A percentile compares a stretch with the other conserved stretches of the same genome.
Evolutionary conservation across 2,113 vertebrate genomes (phyloP).

Genomic region (Hylia prasina): DNA sequence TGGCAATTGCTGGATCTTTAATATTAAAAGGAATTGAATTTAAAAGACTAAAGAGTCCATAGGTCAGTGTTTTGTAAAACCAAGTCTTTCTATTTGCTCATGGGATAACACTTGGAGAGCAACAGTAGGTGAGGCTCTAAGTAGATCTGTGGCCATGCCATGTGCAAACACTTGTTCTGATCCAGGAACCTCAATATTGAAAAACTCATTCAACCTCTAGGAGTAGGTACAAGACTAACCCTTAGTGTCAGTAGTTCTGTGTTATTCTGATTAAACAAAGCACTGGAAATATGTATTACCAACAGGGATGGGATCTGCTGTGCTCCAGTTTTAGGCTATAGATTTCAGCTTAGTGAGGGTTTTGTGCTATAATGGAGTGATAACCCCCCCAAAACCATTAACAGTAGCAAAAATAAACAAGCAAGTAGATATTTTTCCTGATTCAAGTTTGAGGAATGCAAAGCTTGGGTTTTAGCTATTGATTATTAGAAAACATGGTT

Average conservation of each 20-base stretch:
- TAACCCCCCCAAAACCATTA: not conserved
- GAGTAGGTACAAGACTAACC: not conserved
- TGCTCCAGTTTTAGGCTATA: not conserved
- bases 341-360: not conserved
- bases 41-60: not conserved
- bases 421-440: not conserved
- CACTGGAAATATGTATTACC: not conserved
- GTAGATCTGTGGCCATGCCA: not conserved
- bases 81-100: not conserved
- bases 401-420: not conserved
- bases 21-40: not conserved
- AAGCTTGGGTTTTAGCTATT: not conserved
- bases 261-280: not conserved
- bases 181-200: not conserved
- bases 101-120: not conserved
- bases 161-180: not conserved
- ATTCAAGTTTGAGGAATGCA: not conserved
- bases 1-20: not conserved
- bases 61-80: not conserved
- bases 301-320: not conserved
- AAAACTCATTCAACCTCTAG: not conserved
- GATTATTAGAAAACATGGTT: not conserved
- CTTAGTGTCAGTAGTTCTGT: not conserved
- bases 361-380: not conserved
- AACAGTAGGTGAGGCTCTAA: not conserved